These are phyloP conservation scores for Porites evermanni DNA, from an alignment of 92 coral and sea anemone species.

Conservation along the genomic window DNA sequence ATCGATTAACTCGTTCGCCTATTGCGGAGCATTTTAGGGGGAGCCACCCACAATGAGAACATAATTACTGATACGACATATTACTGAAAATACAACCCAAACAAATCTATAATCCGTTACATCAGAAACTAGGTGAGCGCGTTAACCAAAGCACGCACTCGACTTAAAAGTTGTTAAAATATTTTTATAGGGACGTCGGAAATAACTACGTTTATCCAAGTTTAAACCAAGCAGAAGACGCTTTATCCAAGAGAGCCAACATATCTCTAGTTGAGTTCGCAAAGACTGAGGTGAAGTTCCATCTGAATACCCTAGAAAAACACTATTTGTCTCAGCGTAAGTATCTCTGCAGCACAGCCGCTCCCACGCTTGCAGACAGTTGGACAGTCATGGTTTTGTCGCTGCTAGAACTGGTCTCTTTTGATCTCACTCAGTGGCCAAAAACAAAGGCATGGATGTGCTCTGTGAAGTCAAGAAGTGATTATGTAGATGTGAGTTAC, in stretches of 20 bases:
- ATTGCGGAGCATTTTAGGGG: no score
- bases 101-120: no score
- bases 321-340: slow-evolving; percentile 62
- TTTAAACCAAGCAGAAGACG: slow-evolving; percentile 61
- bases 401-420: slow-evolving; percentile 70
- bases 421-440: slow-evolving; percentile 77
- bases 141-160: no score
- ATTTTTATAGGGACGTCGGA: slow-evolving; percentile 64
- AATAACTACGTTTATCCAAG: slow-evolving; percentile 81
- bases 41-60: no score
- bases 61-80: no score
- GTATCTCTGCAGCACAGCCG: slow-evolving; percentile 52
- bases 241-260: slow-evolving; percentile 66
- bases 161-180: no score
- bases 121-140: no score
- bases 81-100: no score
- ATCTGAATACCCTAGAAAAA: slow-evolving; percentile 72
- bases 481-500: slow-evolving; percentile 80
- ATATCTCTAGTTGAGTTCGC: slow-evolving; percentile 69
- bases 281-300: slow-evolving; percentile 75
- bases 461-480: slow-evolving; percentile 63
- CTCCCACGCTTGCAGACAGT: slow-evolving; percentile 78
- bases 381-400: slow-evolving; percentile 74
- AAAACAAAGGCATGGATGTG: slow-evolving; percentile 76
- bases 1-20: no score